These are phyloP conservation scores for Emmelina monodactyla DNA, from an alignment of 2,888 invertebrate genomes.

Conservation along the genomic window DNA sequence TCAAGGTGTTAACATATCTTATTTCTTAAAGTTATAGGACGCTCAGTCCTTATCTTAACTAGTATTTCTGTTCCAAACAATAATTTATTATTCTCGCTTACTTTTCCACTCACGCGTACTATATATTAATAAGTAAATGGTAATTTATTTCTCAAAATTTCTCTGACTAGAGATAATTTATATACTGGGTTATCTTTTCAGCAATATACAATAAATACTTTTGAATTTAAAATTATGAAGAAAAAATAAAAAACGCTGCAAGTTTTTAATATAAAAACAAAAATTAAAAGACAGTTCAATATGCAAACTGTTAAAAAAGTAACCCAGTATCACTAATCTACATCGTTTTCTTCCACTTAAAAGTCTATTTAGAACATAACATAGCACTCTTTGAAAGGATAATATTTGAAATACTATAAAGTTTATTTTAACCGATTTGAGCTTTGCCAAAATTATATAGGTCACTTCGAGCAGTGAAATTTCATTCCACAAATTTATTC, in stretches of 20 bases:
- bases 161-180: constrained; percentile 60
- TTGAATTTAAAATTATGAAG: too few relatives aligned
- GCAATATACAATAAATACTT: not conserved
- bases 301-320: too few relatives aligned
- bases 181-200: not conserved
- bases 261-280: too few relatives aligned
- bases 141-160: constrained; percentile 52
- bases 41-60: constrained; percentile 37
- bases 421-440: constrained; percentile 51
- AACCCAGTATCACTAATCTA: too few relatives aligned
- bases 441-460: constrained; percentile 47
- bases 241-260: too few relatives aligned
- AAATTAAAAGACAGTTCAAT: too few relatives aligned
- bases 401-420: constrained; percentile 32
- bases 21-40: constrained; percentile 32
- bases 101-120: constrained; percentile 48
- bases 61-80: constrained; percentile 37
- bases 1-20: not conserved
- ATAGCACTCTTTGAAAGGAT: constrained; percentile 55
- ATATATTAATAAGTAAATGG: constrained; percentile 60
- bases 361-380: constrained; percentile 44
- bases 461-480: constrained; percentile 48
- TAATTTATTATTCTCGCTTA: constrained; percentile 54
- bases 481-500: constrained; percentile 54
- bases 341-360: constrained; percentile 41